A percentile compares a stretch with the other conserved stretches of the same genome.
Evolutionary conservation across 1,140 invertebrate species (phyloP).

Genomic region (Scaptomyza graminum): DNA sequence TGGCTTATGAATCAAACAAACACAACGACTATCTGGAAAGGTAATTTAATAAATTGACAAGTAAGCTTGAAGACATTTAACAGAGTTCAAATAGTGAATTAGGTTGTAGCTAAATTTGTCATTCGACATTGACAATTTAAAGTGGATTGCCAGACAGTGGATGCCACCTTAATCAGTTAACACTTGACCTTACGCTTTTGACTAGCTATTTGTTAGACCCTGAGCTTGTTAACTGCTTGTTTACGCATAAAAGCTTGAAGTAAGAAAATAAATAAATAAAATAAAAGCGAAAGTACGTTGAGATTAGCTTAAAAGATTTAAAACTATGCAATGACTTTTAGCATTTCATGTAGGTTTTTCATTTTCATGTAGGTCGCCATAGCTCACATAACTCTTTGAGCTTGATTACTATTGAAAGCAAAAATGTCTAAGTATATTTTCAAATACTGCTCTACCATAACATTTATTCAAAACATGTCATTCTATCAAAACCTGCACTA

Average conservation of each 20-base stretch:
- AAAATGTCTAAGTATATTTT: too few relatives aligned
- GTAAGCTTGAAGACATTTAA: background rate
- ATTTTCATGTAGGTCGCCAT: too few relatives aligned
- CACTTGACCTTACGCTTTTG: background rate
- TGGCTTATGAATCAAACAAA: conserved; percentile 33
- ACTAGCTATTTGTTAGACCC: background rate
- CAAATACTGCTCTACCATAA: too few relatives aligned
- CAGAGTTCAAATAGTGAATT: background rate
- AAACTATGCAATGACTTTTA: too few relatives aligned
- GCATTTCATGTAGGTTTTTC: too few relatives aligned
- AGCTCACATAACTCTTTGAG: too few relatives aligned
- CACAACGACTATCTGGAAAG: conserved; percentile 22
- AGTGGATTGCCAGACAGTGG: background rate
- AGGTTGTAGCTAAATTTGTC: conserved; percentile 9
- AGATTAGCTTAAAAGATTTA: background rate
- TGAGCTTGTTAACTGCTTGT: background rate
- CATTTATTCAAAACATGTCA: too few relatives aligned
- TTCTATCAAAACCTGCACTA: too few relatives aligned
- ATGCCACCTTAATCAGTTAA: background rate
- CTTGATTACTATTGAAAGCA: too few relatives aligned
- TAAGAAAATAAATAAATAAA: background rate
- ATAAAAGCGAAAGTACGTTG: background rate
- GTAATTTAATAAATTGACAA: conserved; percentile 45
- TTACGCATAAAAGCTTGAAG: too few relatives aligned
- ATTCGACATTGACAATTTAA: background rate